Base-by-base conservation (phyloP, 2,797 vertebrate species). In the Manis javanica region DNA sequence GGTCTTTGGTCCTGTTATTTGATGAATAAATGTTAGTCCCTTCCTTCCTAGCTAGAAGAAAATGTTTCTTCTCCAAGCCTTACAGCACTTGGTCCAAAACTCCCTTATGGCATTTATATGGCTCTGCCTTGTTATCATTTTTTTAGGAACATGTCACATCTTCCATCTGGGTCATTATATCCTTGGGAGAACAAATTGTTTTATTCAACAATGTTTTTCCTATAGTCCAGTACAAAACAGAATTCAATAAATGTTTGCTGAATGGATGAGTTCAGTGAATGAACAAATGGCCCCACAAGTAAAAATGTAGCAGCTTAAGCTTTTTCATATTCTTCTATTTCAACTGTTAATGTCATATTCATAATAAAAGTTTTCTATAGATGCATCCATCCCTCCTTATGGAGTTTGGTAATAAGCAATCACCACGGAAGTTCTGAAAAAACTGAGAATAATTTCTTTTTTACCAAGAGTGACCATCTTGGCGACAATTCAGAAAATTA, bases 111-210 rank as follows among this genome's bases (percentile, higher is more conserved):
- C 29, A 23, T 24, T 69, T 19, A 29, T 66, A 61, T 86, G 63
- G 59, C 69, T 91, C 66, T 57, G 39, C 14, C 59, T 42, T 0
- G 3, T 15, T 29, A 16, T 19, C 51, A 23, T 66, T 87, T 66
- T 66, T 83, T 89, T 13, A 63, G 24, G 63, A 91, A 81, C 55
- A 84, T 24, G 26, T 37, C 85, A 71, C 53, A n/a, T 71, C 26
- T 46, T 85, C 92, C 90, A 94, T 85, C 94, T 92, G 71, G 87
- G 83, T 84, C n/a, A 66, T 57, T 79, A 81, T 79, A 71, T 96
- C 66, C 77, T 90, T 26, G 6, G 81, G 42, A 95, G 85, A 63
- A 97, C 79, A 93, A 83, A 72, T 9, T 69, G 49, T 74, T 63
- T 92, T 77, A 46, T 72, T 87, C 85, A 63, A 34, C 29, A 31